A percentile compares a stretch with the other conserved stretches of the same genome.
phyloP scores from a whole-genome alignment of 1,140 invertebrate genomes.

The Brachionus calyciflorus region DNA sequence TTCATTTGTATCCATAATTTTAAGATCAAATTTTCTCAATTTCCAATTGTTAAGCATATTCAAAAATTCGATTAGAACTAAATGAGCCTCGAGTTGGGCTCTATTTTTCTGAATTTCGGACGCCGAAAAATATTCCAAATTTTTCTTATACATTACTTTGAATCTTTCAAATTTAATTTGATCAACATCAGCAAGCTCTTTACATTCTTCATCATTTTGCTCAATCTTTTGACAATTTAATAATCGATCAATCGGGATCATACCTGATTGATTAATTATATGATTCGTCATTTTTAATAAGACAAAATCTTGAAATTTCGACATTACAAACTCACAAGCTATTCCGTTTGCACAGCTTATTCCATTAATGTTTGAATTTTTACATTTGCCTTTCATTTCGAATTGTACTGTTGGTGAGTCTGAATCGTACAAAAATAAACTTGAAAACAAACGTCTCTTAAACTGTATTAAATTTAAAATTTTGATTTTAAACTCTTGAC shows the following conservation, averaged over 20 bases:
- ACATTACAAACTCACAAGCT: slow-evolving; percentile 24
- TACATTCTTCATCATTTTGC: neutral
- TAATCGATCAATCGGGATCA: neutral
- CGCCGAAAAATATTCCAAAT: slow-evolving; percentile 3
- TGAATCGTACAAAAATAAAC: slow-evolving; percentile 35
- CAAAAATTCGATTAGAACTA: neutral
- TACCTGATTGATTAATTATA: slow-evolving; percentile 11
- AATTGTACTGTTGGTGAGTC: neutral
- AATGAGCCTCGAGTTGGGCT: neutral
- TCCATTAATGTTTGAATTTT: neutral
- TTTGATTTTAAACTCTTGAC: neutral
- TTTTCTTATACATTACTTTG: neutral
- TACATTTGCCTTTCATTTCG: neutral
- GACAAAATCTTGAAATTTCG: slow-evolving; percentile 5
- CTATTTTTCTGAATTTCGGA: neutral
- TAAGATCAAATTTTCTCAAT: slow-evolving; percentile 2
- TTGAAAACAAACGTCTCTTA: slow-evolving; percentile 6
- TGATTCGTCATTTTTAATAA: slow-evolving; percentile 32
- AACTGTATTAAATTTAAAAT: slow-evolving; percentile 26
- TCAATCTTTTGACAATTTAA: neutral
- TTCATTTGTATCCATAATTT: neutral
- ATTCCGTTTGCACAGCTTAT: neutral
- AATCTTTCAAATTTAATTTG: slow-evolving; percentile 28
- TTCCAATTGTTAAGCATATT: slow-evolving; percentile 27
- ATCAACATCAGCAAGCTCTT: slow-evolving; percentile 11